Percentiles rank a stretch among this genome's conserved stretches.
These are phyloP conservation scores for Hippoglossus stenolepis DNA, from an alignment of 2,113 vertebrate species.

Conservation along the genomic window DNA sequence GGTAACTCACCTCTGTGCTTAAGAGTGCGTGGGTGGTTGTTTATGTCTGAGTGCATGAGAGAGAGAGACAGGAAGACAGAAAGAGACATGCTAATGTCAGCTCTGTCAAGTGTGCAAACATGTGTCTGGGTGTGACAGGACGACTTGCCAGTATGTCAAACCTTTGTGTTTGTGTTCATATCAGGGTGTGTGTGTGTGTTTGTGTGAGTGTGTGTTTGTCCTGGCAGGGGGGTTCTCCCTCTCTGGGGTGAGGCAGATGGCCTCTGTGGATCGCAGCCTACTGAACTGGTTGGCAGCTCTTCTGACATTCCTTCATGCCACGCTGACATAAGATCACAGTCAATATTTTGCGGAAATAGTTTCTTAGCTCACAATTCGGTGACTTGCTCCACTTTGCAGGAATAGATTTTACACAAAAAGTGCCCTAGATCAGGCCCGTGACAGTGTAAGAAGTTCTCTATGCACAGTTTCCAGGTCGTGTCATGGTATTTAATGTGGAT, in stretches of 20 bases:
- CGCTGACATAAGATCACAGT: constrained; percentile 63
- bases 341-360: constrained; percentile 56
- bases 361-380: constrained; percentile 55
- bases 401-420: constrained; percentile 49
- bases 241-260: constrained; percentile 65
- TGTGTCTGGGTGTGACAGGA: constrained; percentile 27
- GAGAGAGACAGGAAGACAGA: neutral
- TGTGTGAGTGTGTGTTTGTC: constrained; percentile 25
- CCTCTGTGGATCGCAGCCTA: constrained; percentile 61
- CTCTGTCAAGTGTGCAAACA: constrained; percentile 26
- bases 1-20: constrained; percentile 49
- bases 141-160: neutral
- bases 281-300: constrained; percentile 71
- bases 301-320: constrained; percentile 71
- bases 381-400: constrained; percentile 56
- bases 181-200: neutral
- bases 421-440: constrained; percentile 40
- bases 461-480: constrained; percentile 44
- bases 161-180: constrained; percentile 13
- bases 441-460: constrained; percentile 22
- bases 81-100: constrained; percentile 10
- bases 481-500: constrained; percentile 56
- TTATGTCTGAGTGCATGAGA: constrained; percentile 7
- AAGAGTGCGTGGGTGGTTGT: constrained; percentile 1
- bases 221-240: constrained; percentile 32